phyloP scores from a whole-genome alignment of 2,888 invertebrate genomes.

The Microplitis deprimator region DNA sequence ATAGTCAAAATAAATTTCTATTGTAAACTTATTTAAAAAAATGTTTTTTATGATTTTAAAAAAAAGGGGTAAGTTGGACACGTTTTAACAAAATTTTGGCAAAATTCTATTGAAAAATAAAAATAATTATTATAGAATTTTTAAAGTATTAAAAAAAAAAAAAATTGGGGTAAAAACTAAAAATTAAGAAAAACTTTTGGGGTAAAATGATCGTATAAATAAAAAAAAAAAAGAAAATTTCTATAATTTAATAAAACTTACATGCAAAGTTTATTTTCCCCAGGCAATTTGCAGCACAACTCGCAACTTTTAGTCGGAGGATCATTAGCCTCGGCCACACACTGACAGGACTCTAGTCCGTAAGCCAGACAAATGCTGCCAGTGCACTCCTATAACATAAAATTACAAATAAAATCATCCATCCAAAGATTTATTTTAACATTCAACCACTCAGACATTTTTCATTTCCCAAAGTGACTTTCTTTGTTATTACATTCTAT shows the following conservation, averaged over 20 bases:
- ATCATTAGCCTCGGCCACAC: constrained; percentile 82
- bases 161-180: too few relatives aligned
- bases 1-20: too few relatives aligned
- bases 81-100: too few relatives aligned
- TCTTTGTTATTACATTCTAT: constrained; percentile 1
- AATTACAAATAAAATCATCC: constrained; percentile 48
- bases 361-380: constrained; percentile 96
- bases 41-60: too few relatives aligned
- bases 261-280: constrained; percentile 83
- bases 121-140: too few relatives aligned
- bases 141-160: too few relatives aligned
- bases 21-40: too few relatives aligned
- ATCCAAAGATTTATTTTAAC: constrained; percentile 20
- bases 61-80: too few relatives aligned
- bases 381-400: constrained; percentile 83
- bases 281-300: constrained; percentile 89
- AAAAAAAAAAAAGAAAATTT: too few relatives aligned
- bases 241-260: constrained; percentile 58
- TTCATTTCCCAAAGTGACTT: constrained; percentile 1
- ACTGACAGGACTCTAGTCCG: constrained; percentile 94
- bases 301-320: constrained; percentile 89
- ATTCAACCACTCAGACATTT: background rate
- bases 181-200: too few relatives aligned
- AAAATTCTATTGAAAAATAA: too few relatives aligned
- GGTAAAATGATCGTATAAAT: too few relatives aligned